A percentile compares a stretch with the other conserved stretches of the same genome.
phyloP scores from a whole-genome alignment of 1,140 invertebrate genomes.

The Elysia chlorotica region DNA sequence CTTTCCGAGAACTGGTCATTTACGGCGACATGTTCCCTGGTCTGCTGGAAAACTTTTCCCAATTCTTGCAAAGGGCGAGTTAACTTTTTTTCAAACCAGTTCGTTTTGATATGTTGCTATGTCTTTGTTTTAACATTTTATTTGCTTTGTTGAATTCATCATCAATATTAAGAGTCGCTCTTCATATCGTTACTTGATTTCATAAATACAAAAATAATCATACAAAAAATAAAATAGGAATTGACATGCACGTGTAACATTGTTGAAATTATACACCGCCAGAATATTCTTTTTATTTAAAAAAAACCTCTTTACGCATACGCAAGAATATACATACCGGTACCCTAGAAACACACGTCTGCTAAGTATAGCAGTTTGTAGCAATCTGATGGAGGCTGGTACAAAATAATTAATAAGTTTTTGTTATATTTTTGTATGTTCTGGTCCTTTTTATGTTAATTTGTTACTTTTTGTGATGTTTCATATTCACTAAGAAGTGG shows the following conservation, averaged over 20 bases:
- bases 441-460: background rate
- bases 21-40: conserved; percentile 87
- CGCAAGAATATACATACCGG: too few species aligned
- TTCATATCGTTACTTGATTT: background rate
- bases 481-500: too few species aligned
- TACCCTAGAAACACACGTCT: background rate
- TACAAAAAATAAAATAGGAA: background rate
- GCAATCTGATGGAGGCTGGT: too few species aligned
- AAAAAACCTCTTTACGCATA: too few species aligned
- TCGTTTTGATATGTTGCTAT: background rate
- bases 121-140: background rate
- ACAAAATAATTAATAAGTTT: too few species aligned
- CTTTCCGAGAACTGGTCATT: conserved; percentile 74
- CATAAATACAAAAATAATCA: background rate
- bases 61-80: conserved; percentile 84
- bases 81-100: background rate
- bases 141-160: background rate
- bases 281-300: too few species aligned
- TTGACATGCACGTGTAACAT: background rate
- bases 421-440: too few species aligned
- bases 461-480: too few species aligned
- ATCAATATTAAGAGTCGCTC: background rate
- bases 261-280: too few species aligned
- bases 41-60: conserved; percentile 87
- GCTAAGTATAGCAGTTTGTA: too few species aligned